Conservation (phyloP, 2,888 invertebrate genomes). For the Orthosia cruda region DNA sequence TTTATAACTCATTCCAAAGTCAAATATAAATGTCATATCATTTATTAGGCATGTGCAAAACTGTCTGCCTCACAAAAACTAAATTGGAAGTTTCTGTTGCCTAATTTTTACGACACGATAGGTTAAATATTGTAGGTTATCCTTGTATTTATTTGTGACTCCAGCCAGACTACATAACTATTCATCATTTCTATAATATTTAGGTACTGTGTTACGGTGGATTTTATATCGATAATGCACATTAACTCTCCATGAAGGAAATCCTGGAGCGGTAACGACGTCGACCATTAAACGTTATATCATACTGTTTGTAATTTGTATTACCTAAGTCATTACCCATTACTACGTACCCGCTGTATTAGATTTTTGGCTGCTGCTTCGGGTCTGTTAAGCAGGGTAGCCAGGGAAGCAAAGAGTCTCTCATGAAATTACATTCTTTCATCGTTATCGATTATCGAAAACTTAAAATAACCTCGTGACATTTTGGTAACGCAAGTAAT, state of each 20-base stretch:
- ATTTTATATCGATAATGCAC: constrained; percentile 19
- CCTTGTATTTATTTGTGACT: not conserved
- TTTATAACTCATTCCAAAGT: constrained; percentile 27
- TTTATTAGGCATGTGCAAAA: constrained; percentile 1
- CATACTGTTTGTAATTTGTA: constrained; percentile 22
- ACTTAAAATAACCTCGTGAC: too few relatives aligned
- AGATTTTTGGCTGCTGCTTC: too few relatives aligned
- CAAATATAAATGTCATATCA: constrained; percentile 9
- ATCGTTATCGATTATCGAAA: too few relatives aligned
- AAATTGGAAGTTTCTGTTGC: not conserved
- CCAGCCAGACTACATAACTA: not conserved
- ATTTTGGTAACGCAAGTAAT: too few relatives aligned
- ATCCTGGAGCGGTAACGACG: constrained; percentile 40
- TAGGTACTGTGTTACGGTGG: not conserved
- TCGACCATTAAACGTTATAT: constrained; percentile 21
- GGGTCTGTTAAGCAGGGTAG: too few relatives aligned
- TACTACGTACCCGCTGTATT: too few relatives aligned
- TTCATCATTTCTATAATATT: too few relatives aligned
- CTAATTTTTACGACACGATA: not conserved
- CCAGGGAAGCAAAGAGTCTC: too few relatives aligned
- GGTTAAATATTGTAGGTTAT: too few relatives aligned
- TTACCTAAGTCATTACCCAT: not conserved
- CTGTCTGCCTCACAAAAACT: not conserved
- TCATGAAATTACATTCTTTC: too few relatives aligned
- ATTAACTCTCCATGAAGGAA: constrained; percentile 14